phyloP scores from a whole-genome alignment of 2,113 vertebrate genomes.

The Gyps fulvus region DNA sequence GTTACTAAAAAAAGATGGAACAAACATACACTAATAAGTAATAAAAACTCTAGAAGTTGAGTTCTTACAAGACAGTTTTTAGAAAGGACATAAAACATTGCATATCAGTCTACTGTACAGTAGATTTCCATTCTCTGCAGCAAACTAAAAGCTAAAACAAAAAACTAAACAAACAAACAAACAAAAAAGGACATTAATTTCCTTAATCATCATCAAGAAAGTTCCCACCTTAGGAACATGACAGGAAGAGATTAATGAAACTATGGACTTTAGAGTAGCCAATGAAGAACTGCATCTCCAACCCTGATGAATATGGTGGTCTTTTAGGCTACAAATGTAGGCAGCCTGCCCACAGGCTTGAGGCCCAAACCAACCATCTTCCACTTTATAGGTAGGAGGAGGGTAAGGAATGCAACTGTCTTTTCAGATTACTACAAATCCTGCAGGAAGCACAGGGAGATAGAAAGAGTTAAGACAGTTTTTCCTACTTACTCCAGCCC shows the following conservation, averaged over 20 bases:
- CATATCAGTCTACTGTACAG: neutral
- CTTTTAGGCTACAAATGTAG: neutral
- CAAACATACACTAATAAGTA: neutral
- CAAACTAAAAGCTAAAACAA: neutral
- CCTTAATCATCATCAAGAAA: neutral
- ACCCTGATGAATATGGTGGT: neutral
- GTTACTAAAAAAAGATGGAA: neutral
- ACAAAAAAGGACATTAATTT: neutral
- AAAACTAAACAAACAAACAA: neutral
- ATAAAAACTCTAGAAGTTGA: neutral
- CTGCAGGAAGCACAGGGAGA: neutral
- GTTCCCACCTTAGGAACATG: neutral
- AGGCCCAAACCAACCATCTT: neutral
- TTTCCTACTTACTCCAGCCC: slow-evolving; percentile 68
- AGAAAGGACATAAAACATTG: neutral
- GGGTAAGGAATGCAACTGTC: neutral
- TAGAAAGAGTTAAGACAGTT: fast-evolving
- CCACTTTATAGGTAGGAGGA: fast-evolving
- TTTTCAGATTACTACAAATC: neutral
- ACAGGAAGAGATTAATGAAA: neutral
- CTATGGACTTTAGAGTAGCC: neutral
- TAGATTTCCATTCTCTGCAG: neutral
- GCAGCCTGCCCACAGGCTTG: neutral
- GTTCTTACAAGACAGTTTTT: neutral
- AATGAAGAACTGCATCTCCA: neutral